phyloP scores from a whole-genome alignment of 2,113 vertebrate genomes.

The Rhinopomastus cyanomelas region DNA sequence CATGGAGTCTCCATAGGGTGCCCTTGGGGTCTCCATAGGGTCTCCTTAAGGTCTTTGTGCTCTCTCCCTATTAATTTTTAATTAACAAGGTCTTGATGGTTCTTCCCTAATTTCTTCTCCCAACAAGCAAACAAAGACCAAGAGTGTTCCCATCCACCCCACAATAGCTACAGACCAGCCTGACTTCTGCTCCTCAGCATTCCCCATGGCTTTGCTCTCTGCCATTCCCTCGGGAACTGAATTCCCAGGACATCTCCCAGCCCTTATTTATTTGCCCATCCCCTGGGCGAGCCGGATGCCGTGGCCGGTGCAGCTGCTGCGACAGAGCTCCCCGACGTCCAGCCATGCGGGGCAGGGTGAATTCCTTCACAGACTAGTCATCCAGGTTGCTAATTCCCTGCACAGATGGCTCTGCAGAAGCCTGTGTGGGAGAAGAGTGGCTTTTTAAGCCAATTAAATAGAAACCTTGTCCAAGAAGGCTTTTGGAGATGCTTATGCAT shows the following conservation, averaged over 20 bases:
- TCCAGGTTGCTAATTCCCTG: constrained; percentile 72
- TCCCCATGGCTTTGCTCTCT: rapidly evolving
- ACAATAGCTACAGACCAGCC: rapidly evolving
- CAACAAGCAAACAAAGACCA: neutral
- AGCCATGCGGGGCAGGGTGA: constrained; percentile 25
- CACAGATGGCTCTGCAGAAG: constrained; percentile 73
- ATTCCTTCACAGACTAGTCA: constrained; percentile 62
- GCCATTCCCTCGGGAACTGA: neutral
- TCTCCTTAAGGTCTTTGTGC: neutral
- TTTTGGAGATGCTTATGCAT: constrained; percentile 64
- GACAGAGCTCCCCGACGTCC: constrained; percentile 34
- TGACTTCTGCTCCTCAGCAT: neutral
- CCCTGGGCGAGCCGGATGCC: neutral
- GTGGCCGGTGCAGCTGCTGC: constrained; percentile 50
- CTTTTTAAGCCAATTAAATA: constrained; percentile 77
- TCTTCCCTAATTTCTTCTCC: neutral
- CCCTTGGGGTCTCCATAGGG: too few relatives aligned
- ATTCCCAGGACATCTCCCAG: neutral
- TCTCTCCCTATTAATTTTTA: neutral
- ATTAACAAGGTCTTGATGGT: rapidly evolving
- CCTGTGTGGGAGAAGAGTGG: constrained; percentile 67
- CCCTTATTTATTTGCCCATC: neutral
- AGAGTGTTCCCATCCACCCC: neutral
- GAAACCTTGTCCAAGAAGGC: constrained; percentile 72
- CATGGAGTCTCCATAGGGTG: too few relatives aligned